Evolutionary conservation across 2,797 vertebrate genomes (phyloP).

Genomic region (Gallirallus australis): DNA sequence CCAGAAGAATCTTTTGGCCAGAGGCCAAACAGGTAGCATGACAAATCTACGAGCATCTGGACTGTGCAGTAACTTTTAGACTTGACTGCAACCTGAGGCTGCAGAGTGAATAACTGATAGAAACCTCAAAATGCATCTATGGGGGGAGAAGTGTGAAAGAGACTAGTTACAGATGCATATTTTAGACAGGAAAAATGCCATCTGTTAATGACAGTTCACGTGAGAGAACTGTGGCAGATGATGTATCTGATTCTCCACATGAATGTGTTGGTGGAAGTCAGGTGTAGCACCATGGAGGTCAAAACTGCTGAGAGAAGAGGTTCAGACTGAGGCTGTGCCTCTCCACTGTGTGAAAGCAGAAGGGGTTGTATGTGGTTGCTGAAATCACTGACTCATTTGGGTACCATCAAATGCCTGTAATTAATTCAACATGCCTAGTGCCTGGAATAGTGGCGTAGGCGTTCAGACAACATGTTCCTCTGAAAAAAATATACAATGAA

Average conservation of each 20-base stretch:
- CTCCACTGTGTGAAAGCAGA: not conserved
- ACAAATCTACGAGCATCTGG: not conserved
- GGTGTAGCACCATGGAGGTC: not conserved
- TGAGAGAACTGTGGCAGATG: not conserved
- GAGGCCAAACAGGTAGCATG: slow-evolving; percentile 1
- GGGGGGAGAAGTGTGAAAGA: not conserved
- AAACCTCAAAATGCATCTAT: not conserved
- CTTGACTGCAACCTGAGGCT: slow-evolving; percentile 1
- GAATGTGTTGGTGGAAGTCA: not conserved
- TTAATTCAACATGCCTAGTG: slow-evolving; percentile 40
- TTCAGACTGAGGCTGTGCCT: not conserved
- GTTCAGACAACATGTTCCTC: slow-evolving; percentile 37
- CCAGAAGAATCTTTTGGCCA: slow-evolving; percentile 9
- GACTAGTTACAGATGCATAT: not conserved
- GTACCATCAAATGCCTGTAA: slow-evolving; percentile 8
- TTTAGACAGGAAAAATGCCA: not conserved
- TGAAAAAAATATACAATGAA: slow-evolving; percentile 7
- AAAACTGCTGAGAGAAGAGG: not conserved
- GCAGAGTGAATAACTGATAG: not conserved
- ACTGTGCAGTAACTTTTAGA: not conserved
- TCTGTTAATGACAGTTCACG: not conserved
- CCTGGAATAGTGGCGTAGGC: slow-evolving; percentile 17
- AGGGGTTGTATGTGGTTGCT: not conserved
- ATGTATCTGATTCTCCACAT: not conserved
- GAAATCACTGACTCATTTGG: slow-evolving; percentile 31